Evolutionary conservation across 2,113 vertebrate genomes (phyloP), one percentile per base, ranked within the genome.

Genomic region (Labeo catla): DNA sequence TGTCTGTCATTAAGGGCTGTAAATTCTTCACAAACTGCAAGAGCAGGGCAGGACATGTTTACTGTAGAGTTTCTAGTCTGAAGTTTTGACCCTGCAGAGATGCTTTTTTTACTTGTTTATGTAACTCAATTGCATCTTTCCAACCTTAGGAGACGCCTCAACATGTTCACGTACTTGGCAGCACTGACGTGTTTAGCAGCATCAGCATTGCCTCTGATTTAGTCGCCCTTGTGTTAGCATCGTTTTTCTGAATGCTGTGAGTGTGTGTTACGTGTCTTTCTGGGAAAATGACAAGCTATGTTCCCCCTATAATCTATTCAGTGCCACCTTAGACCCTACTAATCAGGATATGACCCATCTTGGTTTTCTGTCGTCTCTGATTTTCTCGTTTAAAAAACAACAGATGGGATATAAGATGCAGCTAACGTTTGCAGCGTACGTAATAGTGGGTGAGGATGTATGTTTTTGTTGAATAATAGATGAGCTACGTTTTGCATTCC

Each of bases 11-110:
- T 73, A 84, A 72, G 34, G 50, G 1, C 36, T 8, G 12, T 84
- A 84, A 45, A 84, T 72, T 73, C 52, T 84, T 72, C 36, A 43
- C 13, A 3, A 47, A 83, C 23, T 23, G 57, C 68, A 73, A 39
- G 82, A 73, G 34, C 82, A 73, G 36, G 82, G 39, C 50, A 74
- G 82, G 68, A 57, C 68, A 59, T 84, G 82, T 84, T 84, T 84
- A 43, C 47, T 74, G 66, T 16, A 73, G 68, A 84, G 34, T 59
- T 52, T 70, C 80, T 52, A 36, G 39, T 52, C 66, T 73, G 50
- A 54, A 83, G 50, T 16, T n/a, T 21, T 78, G 52, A 39, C 34
- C 19, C 54, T 80, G 57, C 19, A 61, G 77, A 79, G 9, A 65
- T 49, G 79, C 8, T 57, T 68, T 15, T 49, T n/a, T 79, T 76